Evolutionary conservation across 2,113 vertebrate genomes (phyloP).

Genomic region (Motacilla tschutschensis): DNA sequence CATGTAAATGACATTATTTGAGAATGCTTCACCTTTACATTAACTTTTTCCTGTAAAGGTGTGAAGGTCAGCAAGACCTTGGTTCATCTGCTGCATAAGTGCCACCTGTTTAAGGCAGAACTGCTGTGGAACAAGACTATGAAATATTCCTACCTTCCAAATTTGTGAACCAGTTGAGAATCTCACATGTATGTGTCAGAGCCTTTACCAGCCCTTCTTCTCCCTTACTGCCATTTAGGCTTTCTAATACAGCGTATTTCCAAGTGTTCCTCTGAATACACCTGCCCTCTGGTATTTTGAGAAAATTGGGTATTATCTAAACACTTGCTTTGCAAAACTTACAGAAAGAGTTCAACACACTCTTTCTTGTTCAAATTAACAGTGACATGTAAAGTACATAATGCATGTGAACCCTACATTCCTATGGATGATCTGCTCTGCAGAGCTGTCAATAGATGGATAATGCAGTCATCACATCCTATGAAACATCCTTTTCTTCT

Average conservation of each 20-base stretch:
- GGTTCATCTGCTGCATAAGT: background rate
- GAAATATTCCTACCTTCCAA: background rate
- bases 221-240: background rate
- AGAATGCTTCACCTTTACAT: conserved; percentile 12
- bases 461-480: background rate
- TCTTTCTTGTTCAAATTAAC: background rate
- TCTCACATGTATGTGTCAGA: background rate
- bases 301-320: background rate
- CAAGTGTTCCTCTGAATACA: background rate
- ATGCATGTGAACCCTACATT: background rate
- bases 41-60: conserved; percentile 16
- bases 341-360: background rate
- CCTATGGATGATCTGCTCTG: background rate
- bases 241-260: background rate
- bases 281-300: background rate
- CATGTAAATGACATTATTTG: conserved; percentile 2
- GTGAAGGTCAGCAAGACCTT: conserved; percentile 40
- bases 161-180: background rate
- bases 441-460: background rate
- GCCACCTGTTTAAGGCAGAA: background rate
- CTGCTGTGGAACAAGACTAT: background rate
- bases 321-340: background rate
- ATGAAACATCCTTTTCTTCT: background rate
- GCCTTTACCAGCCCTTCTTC: background rate
- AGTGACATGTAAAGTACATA: background rate